Percentiles rank a stretch among this genome's conserved stretches.
Conservation (phyloP, 2,113 vertebrate species). For the Damaliscus lunatus region DNA sequence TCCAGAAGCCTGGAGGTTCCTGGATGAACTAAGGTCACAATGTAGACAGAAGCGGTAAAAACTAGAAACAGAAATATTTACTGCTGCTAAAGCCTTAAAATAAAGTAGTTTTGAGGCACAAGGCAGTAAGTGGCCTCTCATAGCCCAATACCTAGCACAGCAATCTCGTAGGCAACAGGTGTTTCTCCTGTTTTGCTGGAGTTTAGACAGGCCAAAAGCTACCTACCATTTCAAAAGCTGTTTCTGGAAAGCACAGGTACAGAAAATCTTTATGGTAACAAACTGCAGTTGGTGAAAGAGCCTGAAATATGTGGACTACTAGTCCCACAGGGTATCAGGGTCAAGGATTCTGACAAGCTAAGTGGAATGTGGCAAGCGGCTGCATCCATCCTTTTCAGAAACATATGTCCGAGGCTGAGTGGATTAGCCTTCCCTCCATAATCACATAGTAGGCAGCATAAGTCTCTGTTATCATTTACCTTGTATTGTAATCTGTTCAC, state of each 20-base stretch:
- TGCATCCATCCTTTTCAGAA: not conserved
- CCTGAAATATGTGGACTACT: not conserved
- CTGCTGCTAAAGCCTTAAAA: not conserved
- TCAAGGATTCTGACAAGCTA: not conserved
- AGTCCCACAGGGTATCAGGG: not conserved
- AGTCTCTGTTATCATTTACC: not conserved
- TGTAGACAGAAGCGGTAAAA: not conserved
- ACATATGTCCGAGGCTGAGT: not conserved
- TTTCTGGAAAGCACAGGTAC: not conserved
- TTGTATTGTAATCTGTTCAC: not conserved
- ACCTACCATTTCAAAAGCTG: slow-evolving; percentile 17
- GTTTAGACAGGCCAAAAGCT: not conserved
- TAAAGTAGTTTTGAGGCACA: not conserved
- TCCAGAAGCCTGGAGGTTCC: not conserved
- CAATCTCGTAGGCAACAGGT: not conserved
- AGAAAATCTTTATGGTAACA: not conserved
- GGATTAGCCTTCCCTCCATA: not conserved
- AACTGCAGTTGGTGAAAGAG: not conserved
- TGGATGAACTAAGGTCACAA: not conserved
- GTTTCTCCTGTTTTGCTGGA: not conserved
- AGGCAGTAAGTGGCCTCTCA: not conserved
- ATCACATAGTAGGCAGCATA: not conserved
- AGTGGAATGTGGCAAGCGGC: not conserved
- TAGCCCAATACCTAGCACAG: not conserved
- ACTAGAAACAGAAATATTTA: not conserved